phyloP scores from a whole-genome alignment of 2,888 invertebrate species.

The Hypomecis atomaria region DNA sequence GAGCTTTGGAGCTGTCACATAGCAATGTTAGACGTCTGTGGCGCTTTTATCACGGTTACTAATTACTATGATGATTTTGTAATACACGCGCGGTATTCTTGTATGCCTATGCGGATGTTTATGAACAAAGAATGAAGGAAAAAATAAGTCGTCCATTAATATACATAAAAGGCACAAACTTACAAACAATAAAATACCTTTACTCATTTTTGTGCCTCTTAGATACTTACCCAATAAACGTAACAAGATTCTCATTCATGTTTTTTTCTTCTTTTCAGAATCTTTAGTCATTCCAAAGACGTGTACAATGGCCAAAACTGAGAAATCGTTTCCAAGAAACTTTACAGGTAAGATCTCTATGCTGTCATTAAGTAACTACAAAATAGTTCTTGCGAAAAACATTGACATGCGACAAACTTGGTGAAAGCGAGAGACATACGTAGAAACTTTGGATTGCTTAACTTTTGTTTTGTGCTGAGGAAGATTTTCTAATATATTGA shows the following conservation, averaged over 20 bases:
- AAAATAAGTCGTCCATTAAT: too few relatives aligned
- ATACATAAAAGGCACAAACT: background rate
- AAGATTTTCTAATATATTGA: too few relatives aligned
- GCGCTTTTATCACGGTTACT: slow-evolving; percentile 21
- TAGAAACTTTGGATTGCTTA: background rate
- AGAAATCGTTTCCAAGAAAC: slow-evolving; percentile 81
- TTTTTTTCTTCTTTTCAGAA: slow-evolving; percentile 62
- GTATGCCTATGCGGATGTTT: background rate
- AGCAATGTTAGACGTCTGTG: background rate
- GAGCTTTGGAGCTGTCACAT: slow-evolving; percentile 12
- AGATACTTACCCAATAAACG: background rate
- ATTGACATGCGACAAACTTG: slow-evolving; percentile 6
- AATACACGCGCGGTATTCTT: background rate
- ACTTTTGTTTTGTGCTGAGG: background rate
- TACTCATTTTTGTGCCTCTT: background rate
- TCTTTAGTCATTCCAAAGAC: slow-evolving; percentile 65
- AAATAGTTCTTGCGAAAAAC: slow-evolving; percentile 8
- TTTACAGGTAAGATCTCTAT: slow-evolving; percentile 70
- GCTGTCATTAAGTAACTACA: slow-evolving; percentile 10
- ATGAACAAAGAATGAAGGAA: background rate
- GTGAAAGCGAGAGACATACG: slow-evolving; percentile 9
- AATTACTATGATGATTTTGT: slow-evolving; percentile 20
- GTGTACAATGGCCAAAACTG: slow-evolving; percentile 76
- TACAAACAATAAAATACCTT: background rate
- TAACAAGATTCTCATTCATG: background rate